Percentiles rank a stretch among this genome's conserved stretches.
Conservation (phyloP, 1,140 invertebrate genomes). For the Cyrtorhinus lividipennis region DNA sequence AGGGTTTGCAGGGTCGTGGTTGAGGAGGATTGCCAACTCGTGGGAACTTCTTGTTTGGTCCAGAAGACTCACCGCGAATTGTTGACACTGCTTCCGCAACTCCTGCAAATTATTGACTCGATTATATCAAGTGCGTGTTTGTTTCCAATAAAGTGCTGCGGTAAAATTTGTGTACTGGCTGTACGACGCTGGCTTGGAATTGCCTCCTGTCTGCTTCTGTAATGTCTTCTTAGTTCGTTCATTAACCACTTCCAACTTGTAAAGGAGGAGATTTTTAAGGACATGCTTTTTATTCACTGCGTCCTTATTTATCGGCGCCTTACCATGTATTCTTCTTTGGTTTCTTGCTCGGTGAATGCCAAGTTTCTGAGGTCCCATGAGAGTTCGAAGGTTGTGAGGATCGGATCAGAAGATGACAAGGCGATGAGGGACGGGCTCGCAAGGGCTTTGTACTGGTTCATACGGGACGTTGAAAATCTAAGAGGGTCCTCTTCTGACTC, state of each 20-base stretch:
- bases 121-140: not conserved
- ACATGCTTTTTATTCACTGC: no score
- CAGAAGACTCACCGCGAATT: slow-evolving; percentile 79
- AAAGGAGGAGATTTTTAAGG: no score
- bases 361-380: slow-evolving; percentile 68
- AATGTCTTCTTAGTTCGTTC: no score
- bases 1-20: slow-evolving; percentile 57
- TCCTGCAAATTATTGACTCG: slow-evolving; percentile 39
- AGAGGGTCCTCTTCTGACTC: slow-evolving; percentile 43
- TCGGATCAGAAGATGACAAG: slow-evolving; percentile 67
- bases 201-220: no score
- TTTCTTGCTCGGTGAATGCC: slow-evolving; percentile 66
- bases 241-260: no score
- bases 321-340: slow-evolving; percentile 54
- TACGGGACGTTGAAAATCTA: slow-evolving; percentile 69
- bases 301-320: no score
- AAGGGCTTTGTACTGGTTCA: slow-evolving; percentile 83
- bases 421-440: slow-evolving; percentile 82
- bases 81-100: slow-evolving; percentile 68
- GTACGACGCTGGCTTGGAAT: no score
- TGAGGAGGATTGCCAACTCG: slow-evolving; percentile 83
- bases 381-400: slow-evolving; percentile 67
- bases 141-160: no score
- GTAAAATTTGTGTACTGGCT: no score
- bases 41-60: slow-evolving; percentile 78